Evolutionary conservation across 2,888 invertebrate species (phyloP).

Genomic region (Anodontia alba): DNA sequence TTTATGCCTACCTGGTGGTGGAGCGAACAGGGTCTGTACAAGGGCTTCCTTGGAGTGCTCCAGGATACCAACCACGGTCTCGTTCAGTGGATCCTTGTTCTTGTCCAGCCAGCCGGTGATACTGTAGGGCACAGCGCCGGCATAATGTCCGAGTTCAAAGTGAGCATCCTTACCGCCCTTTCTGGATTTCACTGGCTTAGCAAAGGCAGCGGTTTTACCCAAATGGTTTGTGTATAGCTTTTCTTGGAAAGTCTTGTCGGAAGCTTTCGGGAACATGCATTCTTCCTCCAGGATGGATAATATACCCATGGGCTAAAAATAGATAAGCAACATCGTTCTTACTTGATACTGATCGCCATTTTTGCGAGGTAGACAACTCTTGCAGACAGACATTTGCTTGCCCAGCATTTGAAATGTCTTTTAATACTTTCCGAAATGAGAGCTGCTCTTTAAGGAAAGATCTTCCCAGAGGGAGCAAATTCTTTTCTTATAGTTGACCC

Average conservation of each 20-base stretch:
- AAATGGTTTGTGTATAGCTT: constrained; percentile 99
- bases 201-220: constrained; percentile 90
- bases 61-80: constrained; percentile 99
- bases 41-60: constrained; percentile 89
- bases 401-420: too few species aligned
- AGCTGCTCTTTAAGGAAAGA: too few species aligned
- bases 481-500: too few species aligned
- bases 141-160: constrained; percentile 99
- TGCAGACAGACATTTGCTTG: too few species aligned
- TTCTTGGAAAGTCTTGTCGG: constrained; percentile 98
- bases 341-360: too few species aligned
- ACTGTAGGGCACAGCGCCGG: constrained; percentile 99
- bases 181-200: constrained; percentile 88
- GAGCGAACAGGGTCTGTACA: constrained; percentile 77
- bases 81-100: constrained; percentile 99
- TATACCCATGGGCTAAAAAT: constrained; percentile 98
- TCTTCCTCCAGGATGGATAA: constrained; percentile 99
- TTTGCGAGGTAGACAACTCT: too few species aligned
- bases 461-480: too few species aligned
- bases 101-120: constrained; percentile 99
- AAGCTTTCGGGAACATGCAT: constrained; percentile 99
- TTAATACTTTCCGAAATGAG: too few species aligned
- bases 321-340: too few species aligned
- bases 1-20: constrained; percentile 48
- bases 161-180: constrained; percentile 98